Percentiles rank a stretch among this genome's conserved stretches.
Evolutionary conservation across 2,113 vertebrate species (phyloP).

Genomic region (Laticauda colubrina): DNA sequence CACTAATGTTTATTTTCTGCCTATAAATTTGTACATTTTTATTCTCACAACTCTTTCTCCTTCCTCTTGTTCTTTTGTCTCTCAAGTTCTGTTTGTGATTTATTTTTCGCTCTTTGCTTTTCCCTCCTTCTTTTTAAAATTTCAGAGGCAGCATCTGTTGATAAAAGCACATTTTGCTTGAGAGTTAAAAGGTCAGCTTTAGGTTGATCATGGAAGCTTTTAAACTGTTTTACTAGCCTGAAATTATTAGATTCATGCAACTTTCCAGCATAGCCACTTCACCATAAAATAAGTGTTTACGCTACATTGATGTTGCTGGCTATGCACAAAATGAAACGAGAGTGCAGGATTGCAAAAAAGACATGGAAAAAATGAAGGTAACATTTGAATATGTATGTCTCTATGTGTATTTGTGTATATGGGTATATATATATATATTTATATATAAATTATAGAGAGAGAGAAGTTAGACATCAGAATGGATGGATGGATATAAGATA

Average conservation of each 20-base stretch:
- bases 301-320: constrained; percentile 70
- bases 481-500: not conserved
- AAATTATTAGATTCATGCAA: constrained; percentile 70
- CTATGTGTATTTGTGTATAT: not conserved
- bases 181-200: constrained; percentile 69
- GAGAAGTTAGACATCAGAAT: not conserved
- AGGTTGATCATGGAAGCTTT: constrained; percentile 67
- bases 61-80: constrained; percentile 50
- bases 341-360: constrained; percentile 57
- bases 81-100: not conserved
- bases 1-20: not conserved
- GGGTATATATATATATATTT: not conserved
- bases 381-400: not conserved
- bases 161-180: constrained; percentile 72
- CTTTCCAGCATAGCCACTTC: constrained; percentile 65
- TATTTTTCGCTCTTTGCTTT: not conserved
- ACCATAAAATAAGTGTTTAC: constrained; percentile 76
- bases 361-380: constrained; percentile 60
- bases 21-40: not conserved
- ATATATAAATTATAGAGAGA: not conserved
- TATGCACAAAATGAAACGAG: constrained; percentile 76
- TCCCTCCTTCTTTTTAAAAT: constrained; percentile 9
- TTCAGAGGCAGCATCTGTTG: constrained; percentile 56
- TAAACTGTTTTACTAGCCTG: constrained; percentile 75
- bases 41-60: not conserved